A percentile compares a stretch with the other conserved stretches of the same genome.
Conservation (phyloP, 2,888 invertebrate species). For the Encarsia formosa region DNA sequence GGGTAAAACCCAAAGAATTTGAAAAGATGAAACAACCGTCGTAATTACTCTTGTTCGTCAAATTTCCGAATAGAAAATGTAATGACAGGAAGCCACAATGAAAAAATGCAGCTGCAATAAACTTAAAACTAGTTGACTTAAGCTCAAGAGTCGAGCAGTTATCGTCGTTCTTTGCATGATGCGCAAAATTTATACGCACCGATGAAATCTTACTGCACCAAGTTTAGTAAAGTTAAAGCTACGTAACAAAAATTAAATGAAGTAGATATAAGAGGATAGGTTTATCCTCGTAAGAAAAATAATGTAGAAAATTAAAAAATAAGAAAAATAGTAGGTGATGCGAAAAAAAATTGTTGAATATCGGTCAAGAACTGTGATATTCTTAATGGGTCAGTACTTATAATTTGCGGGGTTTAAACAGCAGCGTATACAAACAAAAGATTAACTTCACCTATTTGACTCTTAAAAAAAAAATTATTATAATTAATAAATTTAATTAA, state of each 20-base stretch:
- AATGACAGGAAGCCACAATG: too few species aligned
- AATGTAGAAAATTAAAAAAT: neutral
- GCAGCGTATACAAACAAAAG: too few species aligned
- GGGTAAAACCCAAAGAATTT: conserved; percentile 4
- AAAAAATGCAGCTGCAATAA: conserved; percentile 29
- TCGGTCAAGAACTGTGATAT: conserved; percentile 42
- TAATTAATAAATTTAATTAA: too few species aligned
- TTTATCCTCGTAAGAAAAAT: conserved; percentile 7
- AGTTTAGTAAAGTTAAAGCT: conserved; percentile 21
- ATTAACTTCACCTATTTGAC: too few species aligned
- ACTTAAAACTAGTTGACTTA: conserved; percentile 34
- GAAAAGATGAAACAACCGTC: conserved; percentile 12
- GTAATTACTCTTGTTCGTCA: conserved; percentile 2
- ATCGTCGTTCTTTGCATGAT: conserved; percentile 37
- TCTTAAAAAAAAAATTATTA: too few species aligned
- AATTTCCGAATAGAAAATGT: too few species aligned
- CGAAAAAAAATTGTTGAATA: conserved; percentile 30
- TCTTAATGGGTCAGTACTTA: conserved; percentile 39
- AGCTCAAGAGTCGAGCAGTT: conserved; percentile 33
- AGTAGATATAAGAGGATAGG: neutral
- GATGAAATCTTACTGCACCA: conserved; percentile 35
- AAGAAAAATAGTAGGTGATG: conserved; percentile 16
- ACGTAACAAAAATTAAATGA: conserved; percentile 6
- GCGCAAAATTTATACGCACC: conserved; percentile 39
- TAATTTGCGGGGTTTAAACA: conserved; percentile 15